Evolutionary conservation across 2,113 vertebrate genomes (phyloP), one percentile per base, ranked within the genome.

Genomic region (Nematolebias whitei): DNA sequence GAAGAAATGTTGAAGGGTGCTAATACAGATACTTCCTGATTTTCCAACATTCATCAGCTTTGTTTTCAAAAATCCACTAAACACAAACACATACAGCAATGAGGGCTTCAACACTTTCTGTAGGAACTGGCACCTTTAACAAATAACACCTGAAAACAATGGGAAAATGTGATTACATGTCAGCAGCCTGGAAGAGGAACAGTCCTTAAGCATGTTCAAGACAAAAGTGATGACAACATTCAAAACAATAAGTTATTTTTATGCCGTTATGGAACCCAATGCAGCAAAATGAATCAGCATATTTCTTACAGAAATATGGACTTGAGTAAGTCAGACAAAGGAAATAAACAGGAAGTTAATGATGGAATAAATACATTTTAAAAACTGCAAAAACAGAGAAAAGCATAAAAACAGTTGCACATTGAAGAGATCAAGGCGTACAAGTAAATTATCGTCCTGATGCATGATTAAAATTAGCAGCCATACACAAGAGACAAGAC

Each of bases 391-490:
- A 20, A 45, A 2, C n/a, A 51, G 24, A 43, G 14, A 65, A 68
- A 57, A 55, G 44, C 23, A 47, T 66, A 52, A 54, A 56, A 63
- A 74, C 63, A 67, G 35, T 56, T 38, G 63, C 71, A 60, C 51
- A 12, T 48, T 13, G 39, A 60, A 29, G 57, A 79, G 81, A 84
- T 78, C 78, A 86, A 76, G 85, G 85, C 75, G 72, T 65, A 74
- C 76, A 73, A 72, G 80, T 83, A 89, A 84, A 89, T 88, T 78
- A 90, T 77, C 78, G 83, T 78, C 43, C 64, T 67, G 76, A 85
- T 71, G 68, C 41, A 6, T n/a, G 68, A 69, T 78, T 87, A 90
- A 84, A 91, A 90, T 87, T 90, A 90, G 86, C 71, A 62, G 24
- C 20, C 51, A 2, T 58, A 78, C 74, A 72, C 60, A 51, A 72